Evolutionary conservation across 2,797 vertebrate genomes (phyloP).

Genomic region (Microctenopoma steveboyesi): DNA sequence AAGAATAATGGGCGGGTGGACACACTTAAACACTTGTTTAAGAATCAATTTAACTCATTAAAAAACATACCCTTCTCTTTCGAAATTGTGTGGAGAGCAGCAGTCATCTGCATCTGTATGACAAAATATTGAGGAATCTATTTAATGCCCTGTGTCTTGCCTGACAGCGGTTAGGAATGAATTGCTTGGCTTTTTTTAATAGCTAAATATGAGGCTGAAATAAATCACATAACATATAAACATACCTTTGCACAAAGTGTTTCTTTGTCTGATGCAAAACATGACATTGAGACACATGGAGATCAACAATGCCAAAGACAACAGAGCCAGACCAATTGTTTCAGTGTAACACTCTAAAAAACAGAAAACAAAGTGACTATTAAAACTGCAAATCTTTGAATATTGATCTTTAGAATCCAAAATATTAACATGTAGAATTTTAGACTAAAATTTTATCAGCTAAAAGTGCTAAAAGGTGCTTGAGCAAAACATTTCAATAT

Average conservation of each 20-base stretch:
- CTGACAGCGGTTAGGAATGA: not conserved
- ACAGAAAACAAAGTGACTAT: slow-evolving; percentile 8
- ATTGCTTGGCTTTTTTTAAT: not conserved
- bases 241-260: slow-evolving; percentile 60
- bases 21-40: too few species aligned
- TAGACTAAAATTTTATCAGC: not conserved
- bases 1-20: not conserved
- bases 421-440: not conserved
- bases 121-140: slow-evolving; percentile 21
- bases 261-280: slow-evolving; percentile 60
- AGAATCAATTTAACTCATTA: not conserved
- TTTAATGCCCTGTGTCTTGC: not conserved
- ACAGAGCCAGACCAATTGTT: slow-evolving; percentile 16
- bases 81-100: slow-evolving; percentile 27
- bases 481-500: not conserved
- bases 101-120: slow-evolving; percentile 38
- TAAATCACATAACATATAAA: not conserved
- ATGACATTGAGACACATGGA: slow-evolving; percentile 76
- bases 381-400: not conserved
- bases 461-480: not conserved
- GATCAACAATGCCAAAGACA: slow-evolving; percentile 65
- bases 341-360: accelerated
- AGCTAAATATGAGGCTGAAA: not conserved
- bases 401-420: not conserved
- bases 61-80: slow-evolving; percentile 57